These are phyloP conservation scores for Trinectes maculatus DNA, from an alignment of 2,113 vertebrate genomes.

Conservation along the genomic window DNA sequence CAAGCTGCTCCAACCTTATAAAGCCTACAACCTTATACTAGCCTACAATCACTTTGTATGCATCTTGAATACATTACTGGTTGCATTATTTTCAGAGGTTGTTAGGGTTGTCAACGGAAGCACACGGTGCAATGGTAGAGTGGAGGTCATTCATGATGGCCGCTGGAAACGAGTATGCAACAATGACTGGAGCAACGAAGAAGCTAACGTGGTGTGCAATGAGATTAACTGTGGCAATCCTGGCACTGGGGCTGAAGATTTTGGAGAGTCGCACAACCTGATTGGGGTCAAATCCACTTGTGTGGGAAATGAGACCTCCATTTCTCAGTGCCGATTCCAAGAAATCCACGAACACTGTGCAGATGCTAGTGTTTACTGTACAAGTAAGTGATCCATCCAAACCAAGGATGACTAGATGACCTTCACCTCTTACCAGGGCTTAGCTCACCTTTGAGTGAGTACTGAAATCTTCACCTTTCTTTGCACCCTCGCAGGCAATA, in stretches of 20 bases:
- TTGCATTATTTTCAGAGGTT: constrained; percentile 40
- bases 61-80: background rate
- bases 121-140: constrained; percentile 59
- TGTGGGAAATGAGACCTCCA: constrained; percentile 65
- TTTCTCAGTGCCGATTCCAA: constrained; percentile 42
- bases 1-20: no score
- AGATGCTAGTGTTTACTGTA: constrained; percentile 50
- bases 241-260: background rate
- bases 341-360: constrained; percentile 43
- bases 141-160: constrained; percentile 38
- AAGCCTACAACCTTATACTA: no score
- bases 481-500: constrained; percentile 45
- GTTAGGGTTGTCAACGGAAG: constrained; percentile 58
- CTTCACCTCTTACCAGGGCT: no score
- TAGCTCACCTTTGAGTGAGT: no score
- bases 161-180: constrained; percentile 59
- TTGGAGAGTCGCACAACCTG: background rate
- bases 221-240: constrained; percentile 61
- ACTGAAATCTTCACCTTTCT: background rate
- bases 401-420: no score
- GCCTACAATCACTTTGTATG: no score
- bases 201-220: constrained; percentile 38
- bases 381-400: constrained; percentile 52
- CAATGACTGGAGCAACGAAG: constrained; percentile 27
- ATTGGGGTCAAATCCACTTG: constrained; percentile 50